Evolutionary conservation across 2,797 vertebrate genomes (phyloP).

Genomic region (Dryobates pubescens): DNA sequence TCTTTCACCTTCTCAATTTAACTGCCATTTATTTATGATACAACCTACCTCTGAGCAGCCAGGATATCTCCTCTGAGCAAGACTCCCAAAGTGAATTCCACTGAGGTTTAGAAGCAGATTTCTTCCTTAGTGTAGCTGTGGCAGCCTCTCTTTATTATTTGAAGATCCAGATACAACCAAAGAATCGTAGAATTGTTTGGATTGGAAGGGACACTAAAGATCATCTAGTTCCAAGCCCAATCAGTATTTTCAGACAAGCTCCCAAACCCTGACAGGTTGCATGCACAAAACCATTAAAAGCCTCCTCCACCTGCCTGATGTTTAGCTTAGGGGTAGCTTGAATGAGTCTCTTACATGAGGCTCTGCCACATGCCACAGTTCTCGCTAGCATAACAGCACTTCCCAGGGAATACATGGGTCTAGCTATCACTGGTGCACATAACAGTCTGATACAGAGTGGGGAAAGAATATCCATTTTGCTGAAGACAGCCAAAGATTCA

Average conservation of each 20-base stretch:
- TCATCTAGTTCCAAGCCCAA: too few species aligned
- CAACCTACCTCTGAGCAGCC: neutral
- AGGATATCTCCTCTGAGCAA: neutral
- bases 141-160: neutral
- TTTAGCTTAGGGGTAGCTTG: neutral
- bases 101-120: neutral
- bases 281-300: neutral
- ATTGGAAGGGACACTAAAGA: too few species aligned
- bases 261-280: neutral
- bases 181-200: too few species aligned
- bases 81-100: neutral
- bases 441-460: conserved; percentile 74
- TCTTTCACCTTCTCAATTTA: neutral
- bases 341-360: neutral
- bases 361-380: conserved; percentile 53
- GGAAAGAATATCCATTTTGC: conserved; percentile 49
- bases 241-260: neutral
- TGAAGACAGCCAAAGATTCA: neutral
- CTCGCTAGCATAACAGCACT: conserved; percentile 77
- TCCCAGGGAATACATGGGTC: conserved; percentile 77
- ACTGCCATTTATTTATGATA: neutral
- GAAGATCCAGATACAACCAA: neutral
- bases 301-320: neutral
- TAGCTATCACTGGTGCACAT: conserved; percentile 76
- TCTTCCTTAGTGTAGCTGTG: neutral